Conservation (phyloP, 1,140 invertebrate species). For the Mamestra configurata region DNA sequence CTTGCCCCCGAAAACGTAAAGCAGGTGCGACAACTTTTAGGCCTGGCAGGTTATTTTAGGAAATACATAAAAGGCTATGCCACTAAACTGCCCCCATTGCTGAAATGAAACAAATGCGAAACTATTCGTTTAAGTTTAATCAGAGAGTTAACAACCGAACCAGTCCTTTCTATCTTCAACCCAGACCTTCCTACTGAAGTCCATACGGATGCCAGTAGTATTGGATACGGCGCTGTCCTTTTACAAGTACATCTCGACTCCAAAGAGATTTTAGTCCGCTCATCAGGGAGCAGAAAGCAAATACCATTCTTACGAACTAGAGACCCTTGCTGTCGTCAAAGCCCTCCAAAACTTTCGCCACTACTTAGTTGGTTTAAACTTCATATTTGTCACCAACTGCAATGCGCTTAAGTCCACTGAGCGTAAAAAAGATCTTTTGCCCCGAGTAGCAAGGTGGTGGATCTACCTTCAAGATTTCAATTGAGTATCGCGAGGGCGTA, state of each 20-base stretch:
- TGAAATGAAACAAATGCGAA: conserved; percentile 5
- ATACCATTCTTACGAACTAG: conserved; percentile 72
- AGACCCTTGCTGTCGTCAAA: conserved; percentile 57
- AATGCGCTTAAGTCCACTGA: conserved; percentile 68
- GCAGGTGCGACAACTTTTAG: conserved; percentile 67
- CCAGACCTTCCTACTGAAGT: conserved; percentile 62
- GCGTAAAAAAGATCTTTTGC: conserved; percentile 67
- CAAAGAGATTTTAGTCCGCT: conserved; percentile 60
- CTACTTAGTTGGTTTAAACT: conserved; percentile 65
- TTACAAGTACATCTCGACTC: conserved; percentile 53
- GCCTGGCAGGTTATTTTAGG: conserved; percentile 68
- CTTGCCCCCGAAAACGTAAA: conserved; percentile 59
- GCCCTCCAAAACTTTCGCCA: conserved; percentile 67
- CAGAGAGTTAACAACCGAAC: too few relatives aligned
- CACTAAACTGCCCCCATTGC: conserved; percentile 58
- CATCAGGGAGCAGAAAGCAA: conserved; percentile 62
- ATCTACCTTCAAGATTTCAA: conserved; percentile 46
- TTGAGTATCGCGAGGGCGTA: conserved; percentile 70
- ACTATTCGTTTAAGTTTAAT: background rate
- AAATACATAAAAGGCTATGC: conserved; percentile 66
- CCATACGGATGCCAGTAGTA: conserved; percentile 68
- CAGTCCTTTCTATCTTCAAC: conserved; percentile 60
- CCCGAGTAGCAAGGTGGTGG: conserved; percentile 50
- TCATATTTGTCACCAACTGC: conserved; percentile 78
- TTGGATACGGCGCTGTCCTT: conserved; percentile 64